Percentiles rank a stretch among this genome's conserved stretches.
phyloP scores from a whole-genome alignment of 2,113 vertebrate species.

The Amphiprion ocellaris region DNA sequence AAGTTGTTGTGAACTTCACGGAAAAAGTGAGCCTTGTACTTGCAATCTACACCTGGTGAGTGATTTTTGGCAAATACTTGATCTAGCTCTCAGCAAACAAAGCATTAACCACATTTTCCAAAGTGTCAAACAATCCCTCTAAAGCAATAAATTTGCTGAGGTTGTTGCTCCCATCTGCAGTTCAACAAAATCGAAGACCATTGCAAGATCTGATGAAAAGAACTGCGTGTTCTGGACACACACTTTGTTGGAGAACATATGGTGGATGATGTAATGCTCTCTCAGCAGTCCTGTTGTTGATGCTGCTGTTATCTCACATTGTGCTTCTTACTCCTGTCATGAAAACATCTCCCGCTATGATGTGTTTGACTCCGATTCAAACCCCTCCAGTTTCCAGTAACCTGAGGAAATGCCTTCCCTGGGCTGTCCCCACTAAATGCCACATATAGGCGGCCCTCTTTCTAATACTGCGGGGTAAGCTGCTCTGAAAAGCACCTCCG shows the following conservation, averaged over 20 bases:
- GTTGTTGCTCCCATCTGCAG: not conserved
- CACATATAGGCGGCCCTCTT: constrained; percentile 78
- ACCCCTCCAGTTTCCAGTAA: constrained; percentile 76
- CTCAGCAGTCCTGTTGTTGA: not conserved
- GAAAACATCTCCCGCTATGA: constrained; percentile 49
- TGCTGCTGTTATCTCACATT: constrained; percentile 1
- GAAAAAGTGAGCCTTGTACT: no score
- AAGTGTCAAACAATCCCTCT: not conserved
- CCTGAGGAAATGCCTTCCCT: constrained; percentile 86
- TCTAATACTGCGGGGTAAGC: constrained; percentile 71
- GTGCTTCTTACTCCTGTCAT: constrained; percentile 30
- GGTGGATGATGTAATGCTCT: not conserved
- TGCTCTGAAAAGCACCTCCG: constrained; percentile 70
- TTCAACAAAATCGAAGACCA: no score
- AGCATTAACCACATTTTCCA: no score
- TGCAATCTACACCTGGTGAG: no score
- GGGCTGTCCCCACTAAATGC: constrained; percentile 81
- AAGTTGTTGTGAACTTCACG: no score
- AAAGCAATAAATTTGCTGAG: not conserved
- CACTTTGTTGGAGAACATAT: not conserved
- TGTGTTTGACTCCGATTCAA: constrained; percentile 40
- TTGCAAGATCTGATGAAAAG: not conserved
- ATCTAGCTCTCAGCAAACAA: not conserved
- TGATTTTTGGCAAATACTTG: no score
- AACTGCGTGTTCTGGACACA: not conserved